Evolutionary conservation across 2,113 vertebrate species (phyloP).

Genomic region (Numenius arquata): DNA sequence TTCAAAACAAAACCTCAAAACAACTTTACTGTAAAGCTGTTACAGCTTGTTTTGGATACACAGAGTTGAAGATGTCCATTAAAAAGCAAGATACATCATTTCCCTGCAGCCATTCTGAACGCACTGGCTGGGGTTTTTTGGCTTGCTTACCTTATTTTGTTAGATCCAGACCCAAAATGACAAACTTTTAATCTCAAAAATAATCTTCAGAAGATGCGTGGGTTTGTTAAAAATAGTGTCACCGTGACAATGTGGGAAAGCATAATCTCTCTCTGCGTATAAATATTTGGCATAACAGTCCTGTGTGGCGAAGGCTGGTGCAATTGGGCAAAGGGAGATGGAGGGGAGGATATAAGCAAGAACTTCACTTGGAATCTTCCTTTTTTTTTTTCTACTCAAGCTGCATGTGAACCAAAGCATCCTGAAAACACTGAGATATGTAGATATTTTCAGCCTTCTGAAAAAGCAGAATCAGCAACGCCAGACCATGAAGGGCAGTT

Average conservation of each 20-base stretch:
- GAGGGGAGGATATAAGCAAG: not conserved
- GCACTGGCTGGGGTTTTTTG: accelerated
- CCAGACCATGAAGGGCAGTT: not conserved
- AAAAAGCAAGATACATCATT: not conserved
- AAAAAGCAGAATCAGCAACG: not conserved
- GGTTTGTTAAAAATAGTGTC: not conserved
- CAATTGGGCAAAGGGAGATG: not conserved
- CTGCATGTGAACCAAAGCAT: not conserved
- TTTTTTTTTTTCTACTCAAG: not conserved
- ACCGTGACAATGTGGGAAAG: not conserved
- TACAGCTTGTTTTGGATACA: not conserved
- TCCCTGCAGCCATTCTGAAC: not conserved
- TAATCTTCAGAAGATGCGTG: not conserved
- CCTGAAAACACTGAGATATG: not conserved
- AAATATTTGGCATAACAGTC: not conserved
- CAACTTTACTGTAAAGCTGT: not conserved
- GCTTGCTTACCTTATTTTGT: not conserved
- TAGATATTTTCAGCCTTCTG: not conserved
- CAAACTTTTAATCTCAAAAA: not conserved
- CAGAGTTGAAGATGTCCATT: not conserved
- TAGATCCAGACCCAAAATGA: not conserved
- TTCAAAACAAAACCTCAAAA: constrained; percentile 27
- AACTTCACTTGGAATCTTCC: not conserved
- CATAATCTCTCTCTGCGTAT: not conserved
- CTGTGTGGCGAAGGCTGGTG: not conserved